Base-by-base conservation (phyloP, 2,797 vertebrate genomes). In the Pachyuromys duprasi region DNA sequence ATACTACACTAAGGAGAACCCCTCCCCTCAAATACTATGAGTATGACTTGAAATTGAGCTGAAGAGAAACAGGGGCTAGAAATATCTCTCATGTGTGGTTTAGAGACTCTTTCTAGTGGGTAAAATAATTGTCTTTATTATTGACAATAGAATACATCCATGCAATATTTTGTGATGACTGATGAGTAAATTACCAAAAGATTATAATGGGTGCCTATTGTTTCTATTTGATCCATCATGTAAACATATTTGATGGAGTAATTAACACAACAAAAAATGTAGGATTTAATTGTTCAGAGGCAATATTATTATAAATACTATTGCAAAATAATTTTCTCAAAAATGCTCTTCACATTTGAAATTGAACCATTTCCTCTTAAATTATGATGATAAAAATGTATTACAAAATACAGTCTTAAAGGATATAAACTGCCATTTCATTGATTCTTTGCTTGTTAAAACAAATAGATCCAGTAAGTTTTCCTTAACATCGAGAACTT, bases 321-420 rank as follows among this genome's bases (percentile, higher is more conserved):
- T 76, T 45, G 36, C n/a, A 2, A 79, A 49, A 17, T 5, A 57
- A 24, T 57, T 88, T 92, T 86, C 20, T 42, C 17, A 93, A 80
- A n/a, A n/a, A 12, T 36, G 75, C 84, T 70, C 49, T 82, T 94
- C 67, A 75, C 60, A 39, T 45, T 17, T 60, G 70, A 92, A 88
- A 45, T 86, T 55, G 0, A 87, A 49, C n/a, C 36, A 89, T 81
- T 93, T 91, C 3, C 24, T 72, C 39, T 94, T 78, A 89, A 57
- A 82, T 62, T 3, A 69, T 49, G 76, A 60, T 62, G 67, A 69
- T 88, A 18, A 86, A 95, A 84, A 80, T 0, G 55, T 36, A 36
- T 39, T 36, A 78, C 49, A 83, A 96, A 90, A 93, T 5, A 42
- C 74, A 36, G 36, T 87, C 57, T 65, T 76, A 42, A 39, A 94